phyloP scores from a whole-genome alignment of 1,140 invertebrate species.

The Aradophagus sp. region DNA sequence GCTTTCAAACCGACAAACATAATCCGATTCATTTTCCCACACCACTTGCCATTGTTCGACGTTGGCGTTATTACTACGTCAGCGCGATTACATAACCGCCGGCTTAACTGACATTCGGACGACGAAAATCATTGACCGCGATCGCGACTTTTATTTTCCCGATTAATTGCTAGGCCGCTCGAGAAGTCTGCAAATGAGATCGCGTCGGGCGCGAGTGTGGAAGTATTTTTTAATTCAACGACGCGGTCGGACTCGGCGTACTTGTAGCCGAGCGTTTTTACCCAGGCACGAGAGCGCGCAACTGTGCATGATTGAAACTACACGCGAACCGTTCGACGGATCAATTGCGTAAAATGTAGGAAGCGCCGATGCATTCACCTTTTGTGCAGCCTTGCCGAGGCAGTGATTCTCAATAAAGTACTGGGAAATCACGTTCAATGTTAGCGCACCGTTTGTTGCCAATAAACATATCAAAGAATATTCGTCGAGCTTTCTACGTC shows the following conservation, averaged over 20 bases:
- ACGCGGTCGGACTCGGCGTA: constrained; percentile 18
- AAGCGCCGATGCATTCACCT: constrained; percentile 73
- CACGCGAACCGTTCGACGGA: constrained; percentile 61
- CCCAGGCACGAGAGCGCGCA: constrained; percentile 31
- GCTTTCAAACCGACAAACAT: no score
- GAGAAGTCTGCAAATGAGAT: constrained; percentile 19
- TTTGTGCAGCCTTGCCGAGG: constrained; percentile 68
- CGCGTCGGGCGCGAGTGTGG: constrained; percentile 13
- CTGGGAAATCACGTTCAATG: constrained; percentile 18
- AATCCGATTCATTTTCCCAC: no score
- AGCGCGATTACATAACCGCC: no score
- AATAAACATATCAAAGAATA: no score
- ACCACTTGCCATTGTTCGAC: no score
- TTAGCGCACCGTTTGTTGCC: no score
- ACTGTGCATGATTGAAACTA: constrained; percentile 58
- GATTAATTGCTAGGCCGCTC: no score
- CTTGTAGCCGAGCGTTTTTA: constrained; percentile 43
- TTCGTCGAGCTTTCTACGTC: no score
- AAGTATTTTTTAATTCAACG: constrained; percentile 24
- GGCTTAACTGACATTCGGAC: no score
- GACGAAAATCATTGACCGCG: no score
- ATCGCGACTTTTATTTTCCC: no score
- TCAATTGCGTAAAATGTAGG: constrained; percentile 72
- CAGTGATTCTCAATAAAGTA: constrained; percentile 63
- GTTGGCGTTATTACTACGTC: no score